Conservation (phyloP, 2,797 vertebrate genomes). For the Scarus forsteni region DNA sequence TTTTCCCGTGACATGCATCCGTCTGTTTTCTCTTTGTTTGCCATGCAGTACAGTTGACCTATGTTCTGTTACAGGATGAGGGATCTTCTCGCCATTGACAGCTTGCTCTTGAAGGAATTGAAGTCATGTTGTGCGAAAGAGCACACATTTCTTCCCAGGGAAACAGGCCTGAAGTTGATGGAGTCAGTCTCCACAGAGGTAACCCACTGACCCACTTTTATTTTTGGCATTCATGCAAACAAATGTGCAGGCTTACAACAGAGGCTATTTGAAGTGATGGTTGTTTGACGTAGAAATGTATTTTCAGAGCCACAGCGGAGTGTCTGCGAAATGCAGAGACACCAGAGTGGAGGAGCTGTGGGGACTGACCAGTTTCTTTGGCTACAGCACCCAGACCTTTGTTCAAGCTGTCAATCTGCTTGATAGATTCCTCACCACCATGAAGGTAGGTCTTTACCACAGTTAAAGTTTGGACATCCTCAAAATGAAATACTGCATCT, state of each 20-base stretch:
- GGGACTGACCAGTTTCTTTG: constrained; percentile 96
- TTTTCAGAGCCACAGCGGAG: constrained; percentile 86
- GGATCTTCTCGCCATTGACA: constrained; percentile 69
- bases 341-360: constrained; percentile 94
- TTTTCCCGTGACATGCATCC: not conserved
- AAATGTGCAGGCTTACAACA: not conserved
- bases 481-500: too few relatives aligned
- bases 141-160: constrained; percentile 89
- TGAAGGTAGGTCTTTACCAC: constrained; percentile 90
- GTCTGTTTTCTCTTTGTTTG: not conserved
- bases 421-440: constrained; percentile 94
- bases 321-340: constrained; percentile 93
- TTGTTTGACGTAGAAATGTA: not conserved
- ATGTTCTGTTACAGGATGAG: constrained; percentile 74
- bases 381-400: constrained; percentile 95
- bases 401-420: constrained; percentile 95
- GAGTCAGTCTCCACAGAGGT: constrained; percentile 90
- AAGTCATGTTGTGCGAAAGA: constrained; percentile 90
- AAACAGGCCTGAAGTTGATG: constrained; percentile 92
- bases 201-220: constrained; percentile 48
- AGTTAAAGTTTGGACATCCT: too few relatives aligned
- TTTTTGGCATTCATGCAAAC: not conserved
- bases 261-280: not conserved
- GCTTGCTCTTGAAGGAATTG: constrained; percentile 89
- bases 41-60: constrained; percentile 4